Conservation (phyloP, 2,113 vertebrate species). For the Centrocercus urophasianus region DNA sequence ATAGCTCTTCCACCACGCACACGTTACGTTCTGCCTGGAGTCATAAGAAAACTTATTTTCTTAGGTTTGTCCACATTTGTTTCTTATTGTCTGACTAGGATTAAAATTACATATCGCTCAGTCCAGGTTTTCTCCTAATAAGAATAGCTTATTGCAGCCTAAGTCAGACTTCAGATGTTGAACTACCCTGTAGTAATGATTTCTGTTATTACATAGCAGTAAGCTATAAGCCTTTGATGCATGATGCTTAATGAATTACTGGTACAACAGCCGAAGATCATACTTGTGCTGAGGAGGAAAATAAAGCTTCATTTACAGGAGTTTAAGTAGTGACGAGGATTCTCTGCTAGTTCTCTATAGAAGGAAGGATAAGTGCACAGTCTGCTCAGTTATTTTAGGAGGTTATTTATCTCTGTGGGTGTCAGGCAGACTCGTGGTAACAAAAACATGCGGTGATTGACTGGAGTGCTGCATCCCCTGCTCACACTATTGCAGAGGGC, state of each 20-base stretch:
- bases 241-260: not conserved
- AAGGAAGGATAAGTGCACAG: not conserved
- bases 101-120: not conserved
- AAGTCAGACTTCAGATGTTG: not conserved
- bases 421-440: not conserved
- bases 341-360: not conserved
- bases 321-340: not conserved
- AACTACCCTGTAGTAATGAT: not conserved
- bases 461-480: fast-evolving
- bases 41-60: not conserved
- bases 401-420: not conserved
- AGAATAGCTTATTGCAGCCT: not conserved
- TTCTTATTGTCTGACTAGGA: not conserved
- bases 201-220: not conserved
- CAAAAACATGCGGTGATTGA: not conserved
- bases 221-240: not conserved
- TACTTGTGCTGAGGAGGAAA: not conserved
- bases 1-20: fast-evolving
- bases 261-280: not conserved
- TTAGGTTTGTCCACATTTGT: not conserved
- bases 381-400: not conserved
- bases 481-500: not conserved
- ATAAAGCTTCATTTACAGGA: not conserved
- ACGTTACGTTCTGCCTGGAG: fast-evolving
- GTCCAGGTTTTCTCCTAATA: not conserved